These are phyloP conservation scores for Rhabdornis inornatus DNA, from an alignment of 2,113 vertebrate genomes.

Conservation along the genomic window DNA sequence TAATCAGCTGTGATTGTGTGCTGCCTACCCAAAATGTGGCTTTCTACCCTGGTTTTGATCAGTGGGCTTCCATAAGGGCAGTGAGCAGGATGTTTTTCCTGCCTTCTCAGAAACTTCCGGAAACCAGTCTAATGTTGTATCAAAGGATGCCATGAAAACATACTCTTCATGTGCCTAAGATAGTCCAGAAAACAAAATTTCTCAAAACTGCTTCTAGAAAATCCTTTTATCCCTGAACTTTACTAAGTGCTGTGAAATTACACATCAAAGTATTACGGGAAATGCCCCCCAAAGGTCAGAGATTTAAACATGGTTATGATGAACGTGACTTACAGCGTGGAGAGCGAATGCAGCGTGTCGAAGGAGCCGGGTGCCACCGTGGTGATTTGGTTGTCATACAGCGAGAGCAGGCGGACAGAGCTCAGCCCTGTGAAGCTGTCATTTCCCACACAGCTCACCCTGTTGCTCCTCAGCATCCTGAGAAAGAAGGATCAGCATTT, in stretches of 20 bases:
- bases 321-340: slow-evolving; percentile 85
- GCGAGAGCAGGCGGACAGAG: slow-evolving; percentile 91
- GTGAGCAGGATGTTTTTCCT: background rate
- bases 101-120: background rate
- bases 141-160: background rate
- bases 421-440: slow-evolving; percentile 94
- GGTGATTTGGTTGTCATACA: slow-evolving; percentile 98
- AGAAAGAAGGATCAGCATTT: background rate
- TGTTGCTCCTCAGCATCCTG: slow-evolving; percentile 97
- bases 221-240: background rate
- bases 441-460: slow-evolving; percentile 93
- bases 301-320: background rate
- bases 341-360: slow-evolving; percentile 92
- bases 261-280: background rate
- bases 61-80: accelerated
- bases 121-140: background rate
- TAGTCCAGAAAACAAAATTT: background rate
- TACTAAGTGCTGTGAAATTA: background rate
- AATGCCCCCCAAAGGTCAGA: background rate
- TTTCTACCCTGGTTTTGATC: background rate
- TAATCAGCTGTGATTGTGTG: accelerated
- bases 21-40: background rate
- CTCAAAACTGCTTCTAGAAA: background rate
- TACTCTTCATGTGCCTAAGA: background rate
- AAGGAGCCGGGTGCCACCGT: slow-evolving; percentile 92